These are phyloP conservation scores for Chloroceryle aenea DNA, from an alignment of 2,113 vertebrate genomes.

Conservation along the genomic window DNA sequence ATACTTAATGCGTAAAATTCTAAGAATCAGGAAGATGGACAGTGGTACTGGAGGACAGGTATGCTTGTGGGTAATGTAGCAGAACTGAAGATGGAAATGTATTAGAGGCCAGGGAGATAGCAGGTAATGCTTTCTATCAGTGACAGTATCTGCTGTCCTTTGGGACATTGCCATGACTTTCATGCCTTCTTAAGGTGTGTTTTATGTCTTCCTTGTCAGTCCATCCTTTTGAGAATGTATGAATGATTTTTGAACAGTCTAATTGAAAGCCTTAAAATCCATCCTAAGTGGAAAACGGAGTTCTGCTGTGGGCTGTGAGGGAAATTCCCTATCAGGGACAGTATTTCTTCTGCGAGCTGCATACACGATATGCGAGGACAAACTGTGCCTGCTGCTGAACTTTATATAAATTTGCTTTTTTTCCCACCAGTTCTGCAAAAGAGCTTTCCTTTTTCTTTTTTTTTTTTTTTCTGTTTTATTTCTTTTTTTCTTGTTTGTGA, in stretches of 20 bases:
- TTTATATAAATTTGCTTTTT: neutral
- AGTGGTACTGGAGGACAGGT: neutral
- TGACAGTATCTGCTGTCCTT: neutral
- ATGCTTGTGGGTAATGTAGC: neutral
- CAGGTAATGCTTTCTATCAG: neutral
- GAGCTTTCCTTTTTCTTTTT: neutral
- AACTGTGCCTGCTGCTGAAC: neutral
- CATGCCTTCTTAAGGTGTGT: neutral
- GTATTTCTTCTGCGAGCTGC: neutral
- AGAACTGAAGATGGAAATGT: neutral
- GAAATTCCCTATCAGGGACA: neutral
- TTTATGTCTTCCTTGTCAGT: conserved; percentile 34
- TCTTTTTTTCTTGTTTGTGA: neutral
- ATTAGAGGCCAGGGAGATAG: neutral
- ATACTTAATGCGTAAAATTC: neutral
- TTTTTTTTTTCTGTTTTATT: neutral
- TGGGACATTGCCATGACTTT: conserved; percentile 9
- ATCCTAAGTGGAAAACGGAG: neutral
- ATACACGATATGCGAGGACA: rapidly evolving
- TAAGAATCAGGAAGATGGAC: neutral
- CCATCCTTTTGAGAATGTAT: neutral
- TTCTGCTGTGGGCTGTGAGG: neutral
- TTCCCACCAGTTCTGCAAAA: neutral
- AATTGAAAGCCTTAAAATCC: conserved; percentile 3
- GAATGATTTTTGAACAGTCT: neutral